These are phyloP conservation scores for Drosophila guanche DNA, from an alignment of 1,140 invertebrate species.

Conservation along the genomic window DNA sequence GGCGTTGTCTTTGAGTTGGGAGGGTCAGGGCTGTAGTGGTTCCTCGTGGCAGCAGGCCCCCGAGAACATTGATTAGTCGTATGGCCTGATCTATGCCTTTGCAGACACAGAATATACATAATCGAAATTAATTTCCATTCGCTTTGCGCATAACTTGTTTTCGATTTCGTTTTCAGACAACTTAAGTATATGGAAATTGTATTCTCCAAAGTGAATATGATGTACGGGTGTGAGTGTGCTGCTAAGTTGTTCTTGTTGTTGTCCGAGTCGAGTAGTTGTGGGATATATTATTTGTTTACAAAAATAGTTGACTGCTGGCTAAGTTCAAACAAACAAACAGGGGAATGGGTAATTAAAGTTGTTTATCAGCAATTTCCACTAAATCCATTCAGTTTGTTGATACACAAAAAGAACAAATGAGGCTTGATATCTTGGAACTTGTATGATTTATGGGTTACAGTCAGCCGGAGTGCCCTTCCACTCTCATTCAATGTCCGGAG, in stretches of 20 bases:
- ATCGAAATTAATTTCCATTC: slow-evolving; percentile 38
- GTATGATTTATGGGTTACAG: too few species aligned
- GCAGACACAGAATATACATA: slow-evolving; percentile 36
- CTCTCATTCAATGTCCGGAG: not conserved
- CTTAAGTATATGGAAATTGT: slow-evolving; percentile 30
- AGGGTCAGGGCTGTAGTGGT: slow-evolving; percentile 36
- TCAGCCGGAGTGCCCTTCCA: too few species aligned
- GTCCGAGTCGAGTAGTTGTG: not conserved
- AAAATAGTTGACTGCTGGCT: slow-evolving; percentile 26
- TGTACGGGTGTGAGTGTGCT: slow-evolving; percentile 2
- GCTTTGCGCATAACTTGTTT: slow-evolving; percentile 43
- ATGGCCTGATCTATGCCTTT: slow-evolving; percentile 41
- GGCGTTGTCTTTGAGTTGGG: too few species aligned
- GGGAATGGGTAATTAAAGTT: slow-evolving; percentile 11
- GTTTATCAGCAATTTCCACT: slow-evolving; percentile 5
- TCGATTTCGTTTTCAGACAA: slow-evolving; percentile 13
- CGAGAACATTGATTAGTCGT: slow-evolving; percentile 16
- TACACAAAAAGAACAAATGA: too few species aligned
- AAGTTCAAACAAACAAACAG: slow-evolving; percentile 31
- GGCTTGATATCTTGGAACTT: too few species aligned
- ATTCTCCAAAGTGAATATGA: slow-evolving; percentile 38
- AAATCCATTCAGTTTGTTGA: not conserved
- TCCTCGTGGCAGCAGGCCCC: slow-evolving; percentile 31
- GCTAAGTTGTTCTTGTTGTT: not conserved
- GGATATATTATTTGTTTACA: slow-evolving; percentile 30